Conservation (phyloP, 1,140 invertebrate genomes). For the Microplitis mediator region DNA sequence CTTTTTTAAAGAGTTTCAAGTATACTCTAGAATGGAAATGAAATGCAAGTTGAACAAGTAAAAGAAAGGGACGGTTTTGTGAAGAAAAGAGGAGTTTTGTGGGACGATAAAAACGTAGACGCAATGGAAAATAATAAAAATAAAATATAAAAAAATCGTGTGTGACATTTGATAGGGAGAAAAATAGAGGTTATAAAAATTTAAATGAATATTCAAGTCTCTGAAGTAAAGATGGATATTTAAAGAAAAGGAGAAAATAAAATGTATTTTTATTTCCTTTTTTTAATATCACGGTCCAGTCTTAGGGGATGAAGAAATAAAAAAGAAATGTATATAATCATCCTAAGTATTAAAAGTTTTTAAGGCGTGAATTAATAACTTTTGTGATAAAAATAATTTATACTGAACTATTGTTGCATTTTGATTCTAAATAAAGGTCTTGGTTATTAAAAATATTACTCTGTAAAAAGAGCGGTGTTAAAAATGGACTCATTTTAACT, state of each 20-base stretch:
- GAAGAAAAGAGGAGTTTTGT: background rate
- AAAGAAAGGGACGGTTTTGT: background rate
- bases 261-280: background rate
- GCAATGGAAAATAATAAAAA: too few species aligned
- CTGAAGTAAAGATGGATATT: background rate
- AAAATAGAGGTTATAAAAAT: background rate
- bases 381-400: too few species aligned
- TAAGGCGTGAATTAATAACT: too few species aligned
- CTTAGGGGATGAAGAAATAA: background rate
- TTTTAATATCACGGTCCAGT: background rate
- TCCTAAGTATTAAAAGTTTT: too few species aligned
- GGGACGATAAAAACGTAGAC: background rate
- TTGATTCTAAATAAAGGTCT: too few species aligned
- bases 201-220: background rate
- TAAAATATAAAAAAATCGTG: background rate
- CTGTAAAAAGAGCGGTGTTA: too few species aligned
- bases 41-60: background rate
- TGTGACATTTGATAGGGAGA: conserved; percentile 2
- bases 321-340: too few species aligned
- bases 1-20: background rate
- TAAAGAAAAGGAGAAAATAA: background rate
- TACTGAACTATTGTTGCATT: too few species aligned
- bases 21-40: background rate
- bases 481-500: too few species aligned
- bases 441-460: too few species aligned